Evolutionary conservation across 2,888 invertebrate species (phyloP).

Genomic region (Chesias legatella): DNA sequence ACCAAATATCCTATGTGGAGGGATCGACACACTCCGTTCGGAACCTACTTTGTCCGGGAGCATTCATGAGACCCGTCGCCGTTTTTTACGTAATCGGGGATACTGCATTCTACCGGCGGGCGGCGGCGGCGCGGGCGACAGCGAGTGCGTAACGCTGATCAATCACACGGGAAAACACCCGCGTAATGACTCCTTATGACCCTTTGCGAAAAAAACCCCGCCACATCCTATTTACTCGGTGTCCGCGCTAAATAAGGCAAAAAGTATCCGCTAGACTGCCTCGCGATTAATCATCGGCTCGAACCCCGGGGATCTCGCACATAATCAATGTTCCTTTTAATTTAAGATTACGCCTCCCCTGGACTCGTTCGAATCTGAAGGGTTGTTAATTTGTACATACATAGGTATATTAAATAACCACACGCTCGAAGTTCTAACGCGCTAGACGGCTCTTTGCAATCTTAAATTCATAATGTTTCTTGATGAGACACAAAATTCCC

Average conservation of each 20-base stretch:
- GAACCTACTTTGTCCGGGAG: conserved; percentile 9
- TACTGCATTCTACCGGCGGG: conserved; percentile 17
- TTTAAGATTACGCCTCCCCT: conserved; percentile 44
- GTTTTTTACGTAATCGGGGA: conserved; percentile 20
- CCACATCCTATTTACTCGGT: conserved; percentile 58
- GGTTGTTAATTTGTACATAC: conserved; percentile 22
- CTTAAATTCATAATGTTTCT: conserved; percentile 21
- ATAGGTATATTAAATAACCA: conserved; percentile 5
- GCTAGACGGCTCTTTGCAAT: conserved; percentile 10
- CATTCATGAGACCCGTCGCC: conserved; percentile 9
- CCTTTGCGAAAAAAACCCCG: conserved; percentile 39
- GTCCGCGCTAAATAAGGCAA: conserved; percentile 62
- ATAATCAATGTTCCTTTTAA: conserved; percentile 51
- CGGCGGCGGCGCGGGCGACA: no score
- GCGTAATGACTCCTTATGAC: conserved; percentile 63
- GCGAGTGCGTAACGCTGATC: conserved; percentile 49
- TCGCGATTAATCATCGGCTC: conserved; percentile 60
- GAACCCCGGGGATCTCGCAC: conserved; percentile 37
- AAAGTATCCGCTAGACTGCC: conserved; percentile 51
- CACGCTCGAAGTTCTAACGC: conserved; percentile 5
- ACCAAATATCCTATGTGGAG: no score
- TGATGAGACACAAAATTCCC: conserved; percentile 19
- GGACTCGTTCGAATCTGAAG: conserved; percentile 27
- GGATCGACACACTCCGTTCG: conserved; percentile 2
- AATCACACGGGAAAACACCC: conserved; percentile 66